Percentiles rank a stretch among this genome's conserved stretches.
phyloP scores from a whole-genome alignment of 2,113 vertebrate species.

The Todiramphus saurophagus region DNA sequence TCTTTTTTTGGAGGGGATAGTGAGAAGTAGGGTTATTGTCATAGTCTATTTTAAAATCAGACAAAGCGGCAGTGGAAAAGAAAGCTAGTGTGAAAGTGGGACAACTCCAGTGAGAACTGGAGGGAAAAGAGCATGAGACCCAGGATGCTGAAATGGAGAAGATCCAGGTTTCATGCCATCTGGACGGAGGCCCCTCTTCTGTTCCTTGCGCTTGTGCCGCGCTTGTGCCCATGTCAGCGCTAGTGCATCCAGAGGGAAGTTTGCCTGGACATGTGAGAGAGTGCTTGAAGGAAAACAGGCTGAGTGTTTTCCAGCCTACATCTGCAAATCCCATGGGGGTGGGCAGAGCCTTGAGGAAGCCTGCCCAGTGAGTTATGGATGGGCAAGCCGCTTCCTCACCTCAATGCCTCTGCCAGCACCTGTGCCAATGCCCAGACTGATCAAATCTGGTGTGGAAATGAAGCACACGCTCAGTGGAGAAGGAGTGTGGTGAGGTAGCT shows the following conservation, averaged over 20 bases:
- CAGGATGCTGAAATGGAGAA: neutral
- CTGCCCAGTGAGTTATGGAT: neutral
- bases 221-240: rapidly evolving
- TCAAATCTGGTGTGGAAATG: neutral
- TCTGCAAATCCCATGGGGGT: neutral
- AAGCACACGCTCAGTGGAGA: neutral
- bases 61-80: neutral
- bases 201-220: rapidly evolving
- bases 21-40: neutral
- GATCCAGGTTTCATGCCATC: neutral
- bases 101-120: neutral
- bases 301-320: neutral
- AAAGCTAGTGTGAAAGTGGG: neutral
- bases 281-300: neutral
- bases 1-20: neutral
- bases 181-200: neutral
- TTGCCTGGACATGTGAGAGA: neutral
- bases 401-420: neutral
- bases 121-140: neutral
- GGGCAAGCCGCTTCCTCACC: neutral
- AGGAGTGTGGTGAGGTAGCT: neutral
- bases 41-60: neutral
- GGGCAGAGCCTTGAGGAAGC: neutral
- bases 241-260: neutral
- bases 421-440: rapidly evolving